Conservation (phyloP, 2,797 vertebrate species). For the Prunella strophiata region DNA sequence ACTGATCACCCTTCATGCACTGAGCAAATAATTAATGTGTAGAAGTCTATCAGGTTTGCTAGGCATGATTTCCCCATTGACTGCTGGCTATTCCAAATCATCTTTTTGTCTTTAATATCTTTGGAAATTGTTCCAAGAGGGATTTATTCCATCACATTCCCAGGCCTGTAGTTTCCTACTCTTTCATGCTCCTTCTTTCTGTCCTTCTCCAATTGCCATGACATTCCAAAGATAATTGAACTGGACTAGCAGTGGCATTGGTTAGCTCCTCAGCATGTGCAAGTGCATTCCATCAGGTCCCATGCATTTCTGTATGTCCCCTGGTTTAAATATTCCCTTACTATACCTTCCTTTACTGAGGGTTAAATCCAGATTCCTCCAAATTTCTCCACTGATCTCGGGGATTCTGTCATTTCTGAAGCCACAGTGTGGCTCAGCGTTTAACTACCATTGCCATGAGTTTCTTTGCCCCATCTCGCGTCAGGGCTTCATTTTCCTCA, state of each 20-base stretch:
- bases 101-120: not conserved
- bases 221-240: not conserved
- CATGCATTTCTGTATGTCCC: not conserved
- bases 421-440: not conserved
- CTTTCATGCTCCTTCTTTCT: not conserved
- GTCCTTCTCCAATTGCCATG: not conserved
- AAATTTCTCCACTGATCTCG: not conserved
- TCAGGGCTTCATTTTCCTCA: not conserved
- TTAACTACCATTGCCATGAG: not conserved
- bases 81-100: not conserved
- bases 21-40: not conserved
- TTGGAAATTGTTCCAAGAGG: not conserved
- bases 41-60: not conserved
- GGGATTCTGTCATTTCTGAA: not conserved
- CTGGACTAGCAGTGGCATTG: not conserved
- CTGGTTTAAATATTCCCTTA: not conserved
- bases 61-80: not conserved
- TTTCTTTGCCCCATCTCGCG: not conserved
- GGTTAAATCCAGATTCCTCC: not conserved
- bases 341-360: not conserved
- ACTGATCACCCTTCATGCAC: not conserved
- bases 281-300: not conserved
- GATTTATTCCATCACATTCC: not conserved
- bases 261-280: accelerated
- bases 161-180: not conserved